phyloP scores from a whole-genome alignment of 1,140 invertebrate genomes.

The Drosophila dunni region DNA sequence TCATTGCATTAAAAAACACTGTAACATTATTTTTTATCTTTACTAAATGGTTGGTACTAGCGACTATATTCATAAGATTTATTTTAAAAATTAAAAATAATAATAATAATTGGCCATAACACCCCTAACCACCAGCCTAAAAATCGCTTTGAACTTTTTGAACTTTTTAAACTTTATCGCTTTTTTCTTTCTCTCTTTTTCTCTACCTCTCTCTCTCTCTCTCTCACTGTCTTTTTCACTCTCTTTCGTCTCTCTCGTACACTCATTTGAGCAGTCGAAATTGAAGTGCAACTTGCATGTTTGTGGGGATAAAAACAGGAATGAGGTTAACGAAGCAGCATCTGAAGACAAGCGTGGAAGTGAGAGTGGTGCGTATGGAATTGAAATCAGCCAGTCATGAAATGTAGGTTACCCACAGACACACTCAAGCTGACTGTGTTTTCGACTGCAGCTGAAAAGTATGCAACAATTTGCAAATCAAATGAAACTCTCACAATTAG shows the following conservation, averaged over 20 bases:
- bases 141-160: no score
- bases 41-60: no score
- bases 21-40: no score
- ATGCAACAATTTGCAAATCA: conserved; percentile 41
- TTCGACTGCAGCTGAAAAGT: conserved; percentile 2
- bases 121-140: no score
- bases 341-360: conserved; percentile 10
- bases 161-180: neutral
- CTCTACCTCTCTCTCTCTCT: neutral
- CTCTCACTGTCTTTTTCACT: neutral
- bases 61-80: no score
- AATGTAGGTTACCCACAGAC: conserved; percentile 29
- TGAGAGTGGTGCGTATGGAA: conserved; percentile 10
- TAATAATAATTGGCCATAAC: no score
- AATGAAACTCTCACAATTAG: conserved; percentile 41
- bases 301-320: neutral
- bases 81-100: neutral
- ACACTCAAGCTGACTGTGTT: neutral
- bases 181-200: no score
- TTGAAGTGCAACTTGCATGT: conserved; percentile 7
- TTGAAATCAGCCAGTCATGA: conserved; percentile 14
- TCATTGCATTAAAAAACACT: no score
- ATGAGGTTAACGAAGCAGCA: conserved; percentile 33
- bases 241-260: neutral
- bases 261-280: neutral